Conservation (phyloP, 2,888 invertebrate genomes). For the Eristalis tenax region DNA sequence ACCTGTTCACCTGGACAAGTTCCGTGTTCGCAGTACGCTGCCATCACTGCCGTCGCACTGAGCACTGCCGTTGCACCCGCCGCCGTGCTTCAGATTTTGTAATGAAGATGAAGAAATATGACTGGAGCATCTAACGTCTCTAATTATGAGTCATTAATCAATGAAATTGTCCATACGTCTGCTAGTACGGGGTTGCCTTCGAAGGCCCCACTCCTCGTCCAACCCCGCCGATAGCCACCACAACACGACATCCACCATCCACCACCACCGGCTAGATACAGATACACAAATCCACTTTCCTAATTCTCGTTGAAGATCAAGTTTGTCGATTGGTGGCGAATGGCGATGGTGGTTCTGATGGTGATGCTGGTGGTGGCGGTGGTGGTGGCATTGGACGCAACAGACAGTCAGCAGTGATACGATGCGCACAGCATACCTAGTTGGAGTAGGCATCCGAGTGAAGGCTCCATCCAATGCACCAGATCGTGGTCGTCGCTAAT, state of each 20-base stretch:
- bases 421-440: conserved; percentile 40
- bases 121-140: conserved; percentile 79
- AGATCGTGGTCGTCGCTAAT: conserved; percentile 68
- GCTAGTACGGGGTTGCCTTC: conserved; percentile 29
- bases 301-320: conserved; percentile 68
- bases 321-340: conserved; percentile 57
- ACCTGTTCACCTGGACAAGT: conserved; percentile 72
- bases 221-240: conserved; percentile 1
- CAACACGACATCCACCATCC: neutral
- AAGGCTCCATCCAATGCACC: conserved; percentile 47
- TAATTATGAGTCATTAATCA: conserved; percentile 82
- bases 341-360: conserved; percentile 5
- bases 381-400: conserved; percentile 34
- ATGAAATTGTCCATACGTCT: conserved; percentile 79
- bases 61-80: neutral
- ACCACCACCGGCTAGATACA: neutral
- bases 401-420: conserved; percentile 40
- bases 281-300: conserved; percentile 62
- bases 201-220: neutral
- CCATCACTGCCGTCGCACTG: too few species aligned
- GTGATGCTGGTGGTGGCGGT: conserved; percentile 1
- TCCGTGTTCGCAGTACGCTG: conserved; percentile 57
- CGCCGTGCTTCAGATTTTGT: conserved; percentile 67
- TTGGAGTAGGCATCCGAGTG: conserved; percentile 52
- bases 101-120: conserved; percentile 79